Evolutionary conservation across 2,888 invertebrate species (phyloP).

Genomic region (Ecdyonurus torrentis): DNA sequence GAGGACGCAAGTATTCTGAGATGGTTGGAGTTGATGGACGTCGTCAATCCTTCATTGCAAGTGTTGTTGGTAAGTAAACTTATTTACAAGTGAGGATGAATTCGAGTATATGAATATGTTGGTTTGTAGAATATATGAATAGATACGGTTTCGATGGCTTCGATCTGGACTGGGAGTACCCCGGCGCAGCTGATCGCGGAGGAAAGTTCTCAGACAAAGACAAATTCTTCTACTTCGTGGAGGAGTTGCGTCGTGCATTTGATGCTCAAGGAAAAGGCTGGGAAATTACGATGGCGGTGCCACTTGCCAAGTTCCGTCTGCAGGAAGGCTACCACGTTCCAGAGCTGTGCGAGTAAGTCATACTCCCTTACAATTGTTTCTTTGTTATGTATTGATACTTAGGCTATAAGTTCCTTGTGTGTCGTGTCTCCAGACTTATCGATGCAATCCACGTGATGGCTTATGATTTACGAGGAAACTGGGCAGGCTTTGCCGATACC

Average conservation of each 20-base stretch:
- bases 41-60: conserved; percentile 52
- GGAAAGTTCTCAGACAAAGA: conserved; percentile 73
- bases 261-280: conserved; percentile 54
- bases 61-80: conserved; percentile 45
- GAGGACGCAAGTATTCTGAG: conserved; percentile 70
- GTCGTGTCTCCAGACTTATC: conserved; percentile 30
- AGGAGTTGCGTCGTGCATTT: conserved; percentile 65
- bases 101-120: neutral
- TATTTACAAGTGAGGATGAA: neutral
- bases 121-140: conserved; percentile 46
- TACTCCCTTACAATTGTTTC: conserved; percentile 25
- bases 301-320: conserved; percentile 68
- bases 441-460: conserved; percentile 78
- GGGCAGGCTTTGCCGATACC: conserved; percentile 81
- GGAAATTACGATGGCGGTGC: conserved; percentile 83
- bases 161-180: conserved; percentile 84
- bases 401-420: conserved; percentile 26
- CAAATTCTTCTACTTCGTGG: conserved; percentile 61
- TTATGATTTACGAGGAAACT: conserved; percentile 71
- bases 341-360: conserved; percentile 77
- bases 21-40: conserved; percentile 55
- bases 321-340: conserved; percentile 85
- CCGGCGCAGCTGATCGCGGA: conserved; percentile 72
- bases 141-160: conserved; percentile 69
- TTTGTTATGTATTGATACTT: neutral